phyloP scores from a whole-genome alignment of 2,888 invertebrate species.

The Lithodes maja region DNA sequence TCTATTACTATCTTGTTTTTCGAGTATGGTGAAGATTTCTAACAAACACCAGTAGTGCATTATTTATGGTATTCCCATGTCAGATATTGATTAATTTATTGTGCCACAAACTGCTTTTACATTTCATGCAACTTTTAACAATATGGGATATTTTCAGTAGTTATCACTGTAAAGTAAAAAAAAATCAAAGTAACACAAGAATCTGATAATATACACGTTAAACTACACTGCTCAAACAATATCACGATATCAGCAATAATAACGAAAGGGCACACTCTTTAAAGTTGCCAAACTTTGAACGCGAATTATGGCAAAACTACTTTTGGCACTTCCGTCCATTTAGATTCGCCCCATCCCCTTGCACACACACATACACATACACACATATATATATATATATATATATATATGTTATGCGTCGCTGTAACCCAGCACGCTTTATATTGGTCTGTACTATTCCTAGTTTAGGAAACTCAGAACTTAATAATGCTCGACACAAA shows the following conservation, averaged over 20 bases:
- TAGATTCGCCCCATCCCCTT: too few species aligned
- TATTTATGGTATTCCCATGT: not conserved
- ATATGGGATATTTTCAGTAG: not conserved
- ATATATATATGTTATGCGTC: too few species aligned
- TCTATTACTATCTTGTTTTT: not conserved
- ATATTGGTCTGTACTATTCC: too few species aligned
- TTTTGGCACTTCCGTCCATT: not conserved
- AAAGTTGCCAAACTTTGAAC: not conserved
- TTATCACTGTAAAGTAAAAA: not conserved
- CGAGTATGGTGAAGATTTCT: not conserved
- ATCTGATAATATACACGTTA: not conserved
- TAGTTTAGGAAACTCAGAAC: too few species aligned
- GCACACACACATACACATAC: too few species aligned
- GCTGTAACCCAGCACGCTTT: too few species aligned
- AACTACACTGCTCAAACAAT: not conserved
- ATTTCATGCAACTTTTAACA: not conserved
- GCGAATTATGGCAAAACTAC: not conserved
- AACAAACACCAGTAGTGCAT: not conserved
- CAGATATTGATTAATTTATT: not conserved
- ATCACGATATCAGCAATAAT: not conserved
- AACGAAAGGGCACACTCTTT: not conserved
- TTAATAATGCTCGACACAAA: too few species aligned
- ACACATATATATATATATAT: too few species aligned
- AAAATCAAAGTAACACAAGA: not conserved
- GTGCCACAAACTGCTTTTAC: not conserved